Base-by-base conservation (phyloP, 2,888 invertebrate genomes). In the Margaritifera margaritifera region DNA sequence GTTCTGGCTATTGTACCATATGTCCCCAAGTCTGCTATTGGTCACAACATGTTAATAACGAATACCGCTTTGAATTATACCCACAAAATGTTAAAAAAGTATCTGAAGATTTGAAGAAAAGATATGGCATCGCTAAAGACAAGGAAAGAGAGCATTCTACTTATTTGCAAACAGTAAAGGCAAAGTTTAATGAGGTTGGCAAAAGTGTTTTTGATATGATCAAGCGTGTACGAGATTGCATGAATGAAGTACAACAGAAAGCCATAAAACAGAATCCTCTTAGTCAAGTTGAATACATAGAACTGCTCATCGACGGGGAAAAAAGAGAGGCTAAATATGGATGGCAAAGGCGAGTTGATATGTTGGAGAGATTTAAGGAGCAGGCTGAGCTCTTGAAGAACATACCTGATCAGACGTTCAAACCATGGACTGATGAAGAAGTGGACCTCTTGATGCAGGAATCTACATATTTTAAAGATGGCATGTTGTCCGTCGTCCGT, bases 261-360 rank as follows among this genome's bases (percentile, higher is more conserved):
- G 84, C 84, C 1, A 63, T 84, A 0, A 72, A 75, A 51, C 77
- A 79, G 11, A 80, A 82, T 63, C 79, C 80, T 15, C 31, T 85
- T 4, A 69, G 77, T 11, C 74, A 77, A 8, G 60, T 74, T 6
- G 79, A 81, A 22, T 83, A 84, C 56, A 81, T 84, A 27, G 80
- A 84, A 19, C 52, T 80, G n/a, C 64, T 84, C 68, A 81, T 84
- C n/a, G 72, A 78, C 53, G 64, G 67, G 24, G 83, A 82, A 63
- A 75, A 79, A 56, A 31, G 52, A 24, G 71, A 74, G 54, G 66
- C 54, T 11, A 78, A 71, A 56, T 52, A 60, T 50, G 71, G 68
- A 2, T 77, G 27, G 25, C 22, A 64, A 24, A 22, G 54, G 5
- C 58, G 73, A 19, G 60, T 76, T 20, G 52, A 71, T 4, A 66